These are phyloP conservation scores for Aphyosemion australe DNA, from an alignment of 2,113 vertebrate species.

Conservation along the genomic window DNA sequence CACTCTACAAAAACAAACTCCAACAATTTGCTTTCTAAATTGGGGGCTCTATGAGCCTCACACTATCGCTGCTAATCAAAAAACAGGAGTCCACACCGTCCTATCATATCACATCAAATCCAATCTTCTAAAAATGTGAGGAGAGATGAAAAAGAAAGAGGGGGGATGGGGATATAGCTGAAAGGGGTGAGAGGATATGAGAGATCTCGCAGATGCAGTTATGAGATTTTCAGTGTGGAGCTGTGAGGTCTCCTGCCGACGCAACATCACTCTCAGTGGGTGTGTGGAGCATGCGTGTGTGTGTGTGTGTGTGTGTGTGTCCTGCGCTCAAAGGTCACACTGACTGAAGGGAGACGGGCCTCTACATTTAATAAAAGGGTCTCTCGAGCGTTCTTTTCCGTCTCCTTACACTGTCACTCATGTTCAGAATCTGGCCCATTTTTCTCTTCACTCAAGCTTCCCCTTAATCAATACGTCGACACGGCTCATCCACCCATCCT, in stretches of 20 bases:
- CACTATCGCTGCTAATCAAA: slow-evolving; percentile 40
- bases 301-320: slow-evolving; percentile 28
- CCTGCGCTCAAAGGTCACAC: slow-evolving; percentile 43
- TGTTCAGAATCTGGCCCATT: slow-evolving; percentile 39
- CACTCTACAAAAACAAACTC: slow-evolving; percentile 21
- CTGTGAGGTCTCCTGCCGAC: slow-evolving; percentile 47
- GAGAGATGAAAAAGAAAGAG: slow-evolving; percentile 33
- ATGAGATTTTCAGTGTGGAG: slow-evolving; percentile 53
- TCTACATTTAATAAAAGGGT: slow-evolving; percentile 64
- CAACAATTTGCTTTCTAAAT: slow-evolving; percentile 23
- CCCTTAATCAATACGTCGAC: background rate
- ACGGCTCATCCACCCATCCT: background rate
- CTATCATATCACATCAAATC: slow-evolving; percentile 45
- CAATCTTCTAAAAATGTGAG: slow-evolving; percentile 44
- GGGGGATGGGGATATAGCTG: background rate
- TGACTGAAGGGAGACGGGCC: slow-evolving; percentile 38
- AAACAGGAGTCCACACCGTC: slow-evolving; percentile 21
- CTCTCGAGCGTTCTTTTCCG: slow-evolving; percentile 34
- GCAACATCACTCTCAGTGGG: slow-evolving; percentile 43
- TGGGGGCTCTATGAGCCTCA: slow-evolving; percentile 6
- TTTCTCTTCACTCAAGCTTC: slow-evolving; percentile 22
- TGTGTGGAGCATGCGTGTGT: slow-evolving; percentile 29
- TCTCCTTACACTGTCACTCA: slow-evolving; percentile 27
- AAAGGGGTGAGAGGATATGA: slow-evolving; percentile 49
- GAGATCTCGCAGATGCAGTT: slow-evolving; percentile 53